Evolutionary conservation across 2,888 invertebrate species (phyloP), one percentile per base, ranked within the genome.

Genomic region (Syrista parreyssii): DNA sequence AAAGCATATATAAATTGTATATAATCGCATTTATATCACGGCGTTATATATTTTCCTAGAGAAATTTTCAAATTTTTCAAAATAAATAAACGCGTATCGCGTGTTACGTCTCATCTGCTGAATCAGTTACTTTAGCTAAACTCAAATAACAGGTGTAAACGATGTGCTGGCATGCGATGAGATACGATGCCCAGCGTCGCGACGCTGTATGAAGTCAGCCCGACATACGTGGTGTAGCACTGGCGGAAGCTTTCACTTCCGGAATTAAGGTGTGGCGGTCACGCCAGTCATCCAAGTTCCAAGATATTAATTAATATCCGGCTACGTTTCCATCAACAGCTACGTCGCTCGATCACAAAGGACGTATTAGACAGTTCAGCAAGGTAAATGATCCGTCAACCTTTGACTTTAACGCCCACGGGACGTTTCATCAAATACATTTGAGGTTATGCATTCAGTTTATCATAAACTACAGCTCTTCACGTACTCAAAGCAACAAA

Each of bases 291-390:
- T n/a, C 78, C 2, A 55, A 55, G 30, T 75, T 75, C 30, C 75
- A 34, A 72, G 72, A 78, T 78, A 78, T 71, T 78, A 78, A 78
- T 78, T 78, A 78, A 75, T 75, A 75, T 69, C 74, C 77, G 74
- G 75, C 36, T 73, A 73, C 73, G 35, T 69, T 75, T 78, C 71
- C 77, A 75, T 78, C 77, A 75, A 71, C 34, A 68, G 40, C 77
- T 35, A 12, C 32, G 73, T 32, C 31, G 68, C n/a, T n/a, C 68
- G 71, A 55, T 33, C 31, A 30, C 30, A n/a, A 33, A 11, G 33
- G 71, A 15, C 71, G 30, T 33, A 33, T 32, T 71, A 71, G 11
- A 31, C 71, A 33, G 31, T 32, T 2, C 30, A 30, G 33, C 30
- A 71, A 71, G 33, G 23, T 9, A 55, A 55, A 55, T 55, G 55